These are phyloP conservation scores for Myzus persicae DNA, from an alignment of 1,140 invertebrate species.

Conservation along the genomic window DNA sequence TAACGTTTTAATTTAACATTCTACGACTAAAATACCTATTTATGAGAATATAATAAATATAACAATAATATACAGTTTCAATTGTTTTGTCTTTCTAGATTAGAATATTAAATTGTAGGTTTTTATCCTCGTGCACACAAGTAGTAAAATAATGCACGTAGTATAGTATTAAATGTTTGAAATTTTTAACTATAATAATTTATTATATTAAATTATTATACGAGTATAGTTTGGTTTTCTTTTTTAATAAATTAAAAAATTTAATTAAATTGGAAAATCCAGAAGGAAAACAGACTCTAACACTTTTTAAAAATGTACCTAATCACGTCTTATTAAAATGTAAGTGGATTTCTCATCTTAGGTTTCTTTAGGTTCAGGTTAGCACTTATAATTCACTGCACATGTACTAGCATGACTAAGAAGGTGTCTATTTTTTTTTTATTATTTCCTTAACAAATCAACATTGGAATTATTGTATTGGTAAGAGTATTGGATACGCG, in stretches of 20 bases:
- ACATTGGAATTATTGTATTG: background rate
- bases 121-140: background rate
- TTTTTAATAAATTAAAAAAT: background rate
- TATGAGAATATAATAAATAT: background rate
- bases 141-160: background rate
- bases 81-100: background rate
- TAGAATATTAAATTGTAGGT: background rate
- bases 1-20: background rate
- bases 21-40: background rate
- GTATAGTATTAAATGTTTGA: background rate
- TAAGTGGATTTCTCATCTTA: background rate
- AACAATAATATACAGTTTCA: background rate
- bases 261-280: background rate
- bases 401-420: background rate
- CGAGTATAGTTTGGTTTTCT: background rate
- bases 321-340: background rate
- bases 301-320: background rate
- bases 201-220: too few relatives aligned
- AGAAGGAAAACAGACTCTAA: background rate
- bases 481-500: background rate
- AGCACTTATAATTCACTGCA: background rate
- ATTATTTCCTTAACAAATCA: background rate
- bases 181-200: background rate
- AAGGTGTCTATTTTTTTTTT: background rate
- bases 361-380: background rate